phyloP scores from a whole-genome alignment of 2,797 vertebrate genomes.

The Mallotus villosus region DNA sequence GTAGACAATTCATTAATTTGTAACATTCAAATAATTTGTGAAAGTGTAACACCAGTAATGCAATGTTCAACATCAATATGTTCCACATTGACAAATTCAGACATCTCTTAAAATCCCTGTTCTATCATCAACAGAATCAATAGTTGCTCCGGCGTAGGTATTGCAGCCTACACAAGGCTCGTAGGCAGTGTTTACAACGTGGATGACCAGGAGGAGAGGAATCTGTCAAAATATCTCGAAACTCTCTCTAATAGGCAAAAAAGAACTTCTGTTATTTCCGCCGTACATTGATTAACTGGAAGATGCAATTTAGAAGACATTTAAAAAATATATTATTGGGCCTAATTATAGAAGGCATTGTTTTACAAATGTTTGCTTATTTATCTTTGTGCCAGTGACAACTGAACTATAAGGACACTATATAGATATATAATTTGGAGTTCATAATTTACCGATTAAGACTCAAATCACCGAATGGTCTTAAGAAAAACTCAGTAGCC shows the following conservation, averaged over 20 bases:
- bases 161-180: neutral
- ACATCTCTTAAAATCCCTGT: too few species aligned
- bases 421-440: too few species aligned
- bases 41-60: neutral
- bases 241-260: slow-evolving; percentile 1
- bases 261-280: neutral
- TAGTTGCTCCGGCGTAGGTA: neutral
- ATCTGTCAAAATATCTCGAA: neutral
- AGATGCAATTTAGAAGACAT: neutral
- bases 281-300: neutral
- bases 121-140: neutral
- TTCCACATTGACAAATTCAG: too few species aligned
- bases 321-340: too few species aligned
- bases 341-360: too few species aligned
- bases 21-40: slow-evolving; percentile 11
- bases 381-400: too few species aligned
- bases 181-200: neutral
- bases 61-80: too few species aligned
- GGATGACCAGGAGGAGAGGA: neutral
- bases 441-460: too few species aligned
- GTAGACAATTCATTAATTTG: slow-evolving; percentile 13
- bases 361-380: too few species aligned
- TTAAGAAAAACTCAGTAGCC: too few species aligned
- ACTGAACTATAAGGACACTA: too few species aligned
- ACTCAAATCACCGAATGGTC: too few species aligned